These are phyloP conservation scores for Nephila pilipes DNA, from an alignment of 1,140 invertebrate genomes.

Conservation along the genomic window DNA sequence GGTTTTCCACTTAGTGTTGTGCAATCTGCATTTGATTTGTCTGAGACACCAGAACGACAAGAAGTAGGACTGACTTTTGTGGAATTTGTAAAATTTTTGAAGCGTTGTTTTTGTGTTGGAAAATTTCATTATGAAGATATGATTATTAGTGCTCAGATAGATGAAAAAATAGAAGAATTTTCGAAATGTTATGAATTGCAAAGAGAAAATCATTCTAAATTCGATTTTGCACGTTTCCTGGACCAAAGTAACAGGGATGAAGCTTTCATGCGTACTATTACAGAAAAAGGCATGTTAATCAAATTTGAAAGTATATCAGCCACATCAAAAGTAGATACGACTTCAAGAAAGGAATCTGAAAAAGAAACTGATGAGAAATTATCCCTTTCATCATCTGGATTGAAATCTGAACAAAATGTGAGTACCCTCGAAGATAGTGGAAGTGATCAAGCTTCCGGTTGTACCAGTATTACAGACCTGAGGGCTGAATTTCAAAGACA, in stretches of 20 bases:
- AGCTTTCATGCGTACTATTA: slow-evolving; percentile 41
- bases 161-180: slow-evolving; percentile 44
- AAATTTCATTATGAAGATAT: slow-evolving; percentile 56
- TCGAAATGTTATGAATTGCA: slow-evolving; percentile 17
- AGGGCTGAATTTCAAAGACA: no score
- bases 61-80: not conserved
- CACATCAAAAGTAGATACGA: slow-evolving; percentile 68
- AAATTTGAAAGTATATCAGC: slow-evolving; percentile 60
- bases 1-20: slow-evolving; percentile 47
- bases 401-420: slow-evolving; percentile 56
- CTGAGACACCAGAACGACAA: slow-evolving; percentile 6
- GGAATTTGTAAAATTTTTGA: slow-evolving; percentile 49
- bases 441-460: no score
- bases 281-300: slow-evolving; percentile 11
- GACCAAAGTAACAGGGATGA: slow-evolving; percentile 56
- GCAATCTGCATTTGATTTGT: not conserved
- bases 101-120: slow-evolving; percentile 49
- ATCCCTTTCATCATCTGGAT: slow-evolving; percentile 63
- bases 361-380: slow-evolving; percentile 46
- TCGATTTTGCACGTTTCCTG: slow-evolving; percentile 39
- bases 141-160: slow-evolving; percentile 42
- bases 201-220: slow-evolving; percentile 24
- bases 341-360: slow-evolving; percentile 62
- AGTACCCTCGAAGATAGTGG: no score
- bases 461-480: no score